Conservation (phyloP, 2,113 vertebrate species). For the Silurus meridionalis region DNA sequence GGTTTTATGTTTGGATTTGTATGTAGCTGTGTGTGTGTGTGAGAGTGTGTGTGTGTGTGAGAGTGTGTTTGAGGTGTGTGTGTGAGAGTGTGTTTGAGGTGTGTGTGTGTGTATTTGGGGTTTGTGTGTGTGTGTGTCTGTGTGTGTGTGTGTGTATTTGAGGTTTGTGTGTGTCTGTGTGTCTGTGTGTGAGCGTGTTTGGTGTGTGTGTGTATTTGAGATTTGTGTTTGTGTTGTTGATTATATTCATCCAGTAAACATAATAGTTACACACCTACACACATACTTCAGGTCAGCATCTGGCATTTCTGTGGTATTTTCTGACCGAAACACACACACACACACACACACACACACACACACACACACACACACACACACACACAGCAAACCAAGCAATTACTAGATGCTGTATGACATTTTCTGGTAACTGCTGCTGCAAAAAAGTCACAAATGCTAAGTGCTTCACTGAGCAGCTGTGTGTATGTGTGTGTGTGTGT, state of each 20-base stretch:
- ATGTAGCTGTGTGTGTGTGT: no score
- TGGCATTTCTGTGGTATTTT: slow-evolving; percentile 69
- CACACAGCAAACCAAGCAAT: neutral
- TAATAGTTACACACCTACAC: slow-evolving; percentile 22
- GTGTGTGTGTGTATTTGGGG: neutral
- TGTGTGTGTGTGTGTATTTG: neutral
- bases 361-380: neutral
- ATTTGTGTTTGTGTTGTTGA: neutral
- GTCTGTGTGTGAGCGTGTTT: no score
- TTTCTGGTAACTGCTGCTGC: neutral
- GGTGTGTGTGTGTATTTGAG: neutral
- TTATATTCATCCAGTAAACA: neutral
- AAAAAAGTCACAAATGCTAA: slow-evolving; percentile 9
- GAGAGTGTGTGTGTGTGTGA: no score
- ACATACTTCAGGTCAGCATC: slow-evolving; percentile 26
- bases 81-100: no score
- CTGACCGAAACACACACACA: neutral
- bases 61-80: neutral
- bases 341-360: neutral
- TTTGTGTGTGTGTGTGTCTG: neutral
- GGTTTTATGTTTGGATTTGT: no score
- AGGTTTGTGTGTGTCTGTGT: neutral
- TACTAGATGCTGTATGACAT: neutral
- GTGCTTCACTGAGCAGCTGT: slow-evolving; percentile 20
- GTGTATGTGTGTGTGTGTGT: slow-evolving; percentile 36